Percentiles rank a stretch among this genome's conserved stretches.
These are phyloP conservation scores for Zosterops borbonicus DNA, from an alignment of 2,113 vertebrate genomes.

Conservation along the genomic window DNA sequence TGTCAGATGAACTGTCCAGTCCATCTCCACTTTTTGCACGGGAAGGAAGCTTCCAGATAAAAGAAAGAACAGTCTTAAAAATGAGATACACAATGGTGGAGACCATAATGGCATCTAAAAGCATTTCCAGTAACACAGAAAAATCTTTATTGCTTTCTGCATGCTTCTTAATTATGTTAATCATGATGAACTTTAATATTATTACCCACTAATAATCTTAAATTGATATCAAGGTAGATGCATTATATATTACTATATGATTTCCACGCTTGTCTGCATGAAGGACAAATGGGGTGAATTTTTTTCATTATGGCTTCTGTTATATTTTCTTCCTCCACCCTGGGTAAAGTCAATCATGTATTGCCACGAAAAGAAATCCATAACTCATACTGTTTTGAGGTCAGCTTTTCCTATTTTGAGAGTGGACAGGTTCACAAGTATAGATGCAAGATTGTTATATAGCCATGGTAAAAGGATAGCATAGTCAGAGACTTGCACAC, in stretches of 20 bases:
- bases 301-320: slow-evolving; percentile 31
- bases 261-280: background rate
- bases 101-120: slow-evolving; percentile 59
- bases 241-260: slow-evolving; percentile 3
- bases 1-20: background rate
- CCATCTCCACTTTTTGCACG: background rate
- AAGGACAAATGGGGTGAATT: slow-evolving; percentile 32
- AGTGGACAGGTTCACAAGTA: slow-evolving; percentile 50
- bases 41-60: slow-evolving; percentile 43
- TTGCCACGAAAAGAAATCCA: slow-evolving; percentile 34
- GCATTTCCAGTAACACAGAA: slow-evolving; percentile 53
- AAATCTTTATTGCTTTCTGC: slow-evolving; percentile 47
- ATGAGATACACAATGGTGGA: slow-evolving; percentile 19
- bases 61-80: slow-evolving; percentile 27
- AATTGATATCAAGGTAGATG: slow-evolving; percentile 13
- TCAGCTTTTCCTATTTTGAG: slow-evolving; percentile 50
- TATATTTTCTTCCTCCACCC: background rate
- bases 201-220: slow-evolving; percentile 40
- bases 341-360: slow-evolving; percentile 42
- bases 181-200: slow-evolving; percentile 31
- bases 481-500: slow-evolving; percentile 21
- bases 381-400: slow-evolving; percentile 20
- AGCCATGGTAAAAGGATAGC: background rate
- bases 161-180: slow-evolving; percentile 56
- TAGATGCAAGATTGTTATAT: background rate